A percentile compares a stretch with the other conserved stretches of the same genome.
Conservation (phyloP, 2,797 vertebrate genomes). For the Eidolon dupreanum region DNA sequence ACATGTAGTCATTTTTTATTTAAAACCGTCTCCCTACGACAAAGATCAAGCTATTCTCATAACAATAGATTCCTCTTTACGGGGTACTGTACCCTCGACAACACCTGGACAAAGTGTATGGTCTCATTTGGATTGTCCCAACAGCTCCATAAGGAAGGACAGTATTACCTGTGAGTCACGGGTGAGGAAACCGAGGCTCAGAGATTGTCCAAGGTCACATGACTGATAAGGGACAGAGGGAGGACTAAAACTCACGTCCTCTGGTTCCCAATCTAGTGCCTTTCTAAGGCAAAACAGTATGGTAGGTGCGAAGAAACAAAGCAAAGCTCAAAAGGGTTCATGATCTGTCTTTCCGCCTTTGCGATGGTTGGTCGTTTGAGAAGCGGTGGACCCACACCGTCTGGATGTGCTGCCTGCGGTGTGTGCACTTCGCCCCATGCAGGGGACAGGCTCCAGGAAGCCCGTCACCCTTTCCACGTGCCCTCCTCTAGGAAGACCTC, state of each 20-base stretch:
- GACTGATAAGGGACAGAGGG: accelerated
- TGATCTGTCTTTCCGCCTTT: too few relatives aligned
- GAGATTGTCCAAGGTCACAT: accelerated
- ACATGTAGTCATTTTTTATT: neutral
- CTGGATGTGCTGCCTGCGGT: neutral
- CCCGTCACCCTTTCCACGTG: too few relatives aligned
- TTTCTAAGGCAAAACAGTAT: neutral
- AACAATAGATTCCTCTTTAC: neutral
- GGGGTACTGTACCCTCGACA: neutral
- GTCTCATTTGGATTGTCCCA: accelerated
- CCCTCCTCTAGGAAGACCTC: neutral
- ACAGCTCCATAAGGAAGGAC: neutral
- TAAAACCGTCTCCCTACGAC: neutral
- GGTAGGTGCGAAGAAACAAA: neutral
- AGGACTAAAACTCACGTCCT: too few relatives aligned
- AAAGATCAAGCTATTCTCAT: neutral
- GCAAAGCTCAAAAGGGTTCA: neutral
- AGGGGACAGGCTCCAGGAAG: neutral
- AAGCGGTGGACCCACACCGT: accelerated
- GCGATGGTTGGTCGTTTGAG: neutral
- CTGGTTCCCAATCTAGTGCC: neutral
- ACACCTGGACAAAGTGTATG: neutral
- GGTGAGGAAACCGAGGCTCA: neutral
- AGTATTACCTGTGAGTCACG: neutral
- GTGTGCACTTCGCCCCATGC: accelerated